A percentile compares a stretch with the other conserved stretches of the same genome.
Evolutionary conservation across 2,888 invertebrate species (phyloP).

Genomic region (Choreutis nemorana): DNA sequence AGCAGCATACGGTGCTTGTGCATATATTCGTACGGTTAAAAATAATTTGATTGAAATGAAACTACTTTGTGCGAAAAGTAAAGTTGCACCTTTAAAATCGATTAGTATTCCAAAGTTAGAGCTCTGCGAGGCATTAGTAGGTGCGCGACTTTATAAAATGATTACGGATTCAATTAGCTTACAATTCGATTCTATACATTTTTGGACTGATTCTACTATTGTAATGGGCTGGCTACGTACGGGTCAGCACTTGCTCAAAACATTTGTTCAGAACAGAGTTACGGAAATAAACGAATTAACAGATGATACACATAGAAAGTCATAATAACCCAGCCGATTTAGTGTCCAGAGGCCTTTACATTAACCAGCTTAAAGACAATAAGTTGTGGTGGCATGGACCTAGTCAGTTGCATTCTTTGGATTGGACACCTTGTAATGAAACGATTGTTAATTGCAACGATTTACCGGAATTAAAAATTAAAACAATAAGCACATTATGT

Average conservation of each 20-base stretch:
- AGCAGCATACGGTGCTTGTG: conserved; percentile 14
- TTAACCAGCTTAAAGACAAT: background rate
- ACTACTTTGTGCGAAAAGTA: conserved; percentile 12
- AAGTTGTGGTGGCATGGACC: conserved; percentile 5
- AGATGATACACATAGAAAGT: too few relatives aligned
- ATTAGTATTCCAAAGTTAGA: conserved; percentile 16
- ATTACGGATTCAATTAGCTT: conserved; percentile 8
- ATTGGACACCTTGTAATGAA: too few relatives aligned
- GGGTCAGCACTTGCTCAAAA: conserved; percentile 9
- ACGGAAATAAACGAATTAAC: conserved; percentile 9
- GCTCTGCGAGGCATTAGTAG: conserved; percentile 16
- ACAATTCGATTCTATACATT: conserved; percentile 9
- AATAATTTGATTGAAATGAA: conserved; percentile 1
- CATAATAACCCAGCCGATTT: conserved; percentile 5
- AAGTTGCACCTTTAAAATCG: conserved; percentile 13
- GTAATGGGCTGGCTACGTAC: conserved; percentile 12
- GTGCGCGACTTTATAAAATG: conserved; percentile 12
- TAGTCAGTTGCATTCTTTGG: too few relatives aligned
- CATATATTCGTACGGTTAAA: conserved; percentile 11
- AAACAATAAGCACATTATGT: too few relatives aligned
- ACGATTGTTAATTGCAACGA: too few relatives aligned
- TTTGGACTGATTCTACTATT: conserved; percentile 16
- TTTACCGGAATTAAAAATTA: too few relatives aligned
- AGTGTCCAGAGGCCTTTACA: conserved; percentile 1
- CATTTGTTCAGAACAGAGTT: conserved; percentile 13